These are phyloP conservation scores for Ptychoptera albimana DNA, from an alignment of 2,888 invertebrate species.

Conservation along the genomic window DNA sequence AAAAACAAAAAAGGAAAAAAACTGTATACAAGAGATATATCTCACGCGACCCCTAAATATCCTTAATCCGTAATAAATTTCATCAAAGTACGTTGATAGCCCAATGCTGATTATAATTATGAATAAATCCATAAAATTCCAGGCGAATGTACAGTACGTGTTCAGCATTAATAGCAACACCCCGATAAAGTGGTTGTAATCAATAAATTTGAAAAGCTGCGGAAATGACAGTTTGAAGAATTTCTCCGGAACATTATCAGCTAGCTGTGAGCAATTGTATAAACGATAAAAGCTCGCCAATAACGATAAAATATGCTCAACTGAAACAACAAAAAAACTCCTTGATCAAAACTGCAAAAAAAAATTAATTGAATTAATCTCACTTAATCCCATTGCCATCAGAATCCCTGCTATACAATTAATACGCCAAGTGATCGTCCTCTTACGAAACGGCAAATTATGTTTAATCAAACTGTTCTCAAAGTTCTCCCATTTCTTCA, in stretches of 20 bases:
- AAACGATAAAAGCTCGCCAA: too few species aligned
- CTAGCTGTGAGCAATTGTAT: too few species aligned
- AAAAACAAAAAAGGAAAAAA: neutral
- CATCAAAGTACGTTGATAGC: neutral
- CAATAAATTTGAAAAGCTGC: neutral
- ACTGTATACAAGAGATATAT: neutral
- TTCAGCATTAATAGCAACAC: neutral
- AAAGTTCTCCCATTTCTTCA: neutral
- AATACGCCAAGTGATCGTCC: too few species aligned
- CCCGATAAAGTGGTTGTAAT: neutral
- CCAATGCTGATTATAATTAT: neutral
- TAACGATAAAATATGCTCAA: neutral
- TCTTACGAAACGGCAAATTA: neutral
- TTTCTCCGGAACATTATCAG: too few species aligned
- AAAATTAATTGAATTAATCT: neutral
- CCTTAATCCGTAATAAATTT: neutral
- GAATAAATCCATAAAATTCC: neutral
- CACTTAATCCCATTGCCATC: neutral
- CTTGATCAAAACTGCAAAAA: neutral
- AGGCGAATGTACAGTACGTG: neutral
- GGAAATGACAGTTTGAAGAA: neutral
- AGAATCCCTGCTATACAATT: neutral
- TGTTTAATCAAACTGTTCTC: neutral
- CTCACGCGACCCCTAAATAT: neutral
- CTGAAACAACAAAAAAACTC: neutral